Evolutionary conservation across 2,888 invertebrate genomes (phyloP).

Genomic region (Drosophila lutescens): DNA sequence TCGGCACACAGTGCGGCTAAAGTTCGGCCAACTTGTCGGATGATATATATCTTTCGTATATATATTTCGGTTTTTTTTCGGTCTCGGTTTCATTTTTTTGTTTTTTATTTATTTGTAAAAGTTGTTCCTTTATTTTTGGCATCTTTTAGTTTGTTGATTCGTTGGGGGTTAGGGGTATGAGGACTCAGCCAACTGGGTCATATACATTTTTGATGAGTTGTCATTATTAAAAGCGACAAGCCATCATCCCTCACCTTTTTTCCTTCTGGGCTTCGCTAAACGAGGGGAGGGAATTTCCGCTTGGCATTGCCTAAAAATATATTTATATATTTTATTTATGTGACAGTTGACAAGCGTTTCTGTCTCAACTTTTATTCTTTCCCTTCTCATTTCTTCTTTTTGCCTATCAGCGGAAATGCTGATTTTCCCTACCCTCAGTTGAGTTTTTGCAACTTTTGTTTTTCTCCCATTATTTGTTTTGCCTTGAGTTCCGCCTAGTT

Average conservation of each 20-base stretch:
- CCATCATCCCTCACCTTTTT: slow-evolving; percentile 12
- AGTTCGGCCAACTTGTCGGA: slow-evolving; percentile 55
- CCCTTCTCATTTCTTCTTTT: slow-evolving; percentile 17
- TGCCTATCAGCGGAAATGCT: slow-evolving; percentile 49
- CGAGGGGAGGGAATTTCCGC: slow-evolving; percentile 35
- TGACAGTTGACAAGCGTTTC: slow-evolving; percentile 63
- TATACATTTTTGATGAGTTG: slow-evolving; percentile 82
- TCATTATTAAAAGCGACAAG: slow-evolving; percentile 78
- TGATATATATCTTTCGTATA: slow-evolving; percentile 48
- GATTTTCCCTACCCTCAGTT: slow-evolving; percentile 13
- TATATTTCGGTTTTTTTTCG: slow-evolving; percentile 35
- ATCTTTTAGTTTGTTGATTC: slow-evolving; percentile 53
- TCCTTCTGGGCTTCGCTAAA: slow-evolving; percentile 24
- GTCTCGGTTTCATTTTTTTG: slow-evolving; percentile 25
- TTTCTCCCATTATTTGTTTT: slow-evolving; percentile 14
- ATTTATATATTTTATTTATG: slow-evolving; percentile 67
- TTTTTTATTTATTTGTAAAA: slow-evolving; percentile 16
- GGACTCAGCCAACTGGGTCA: slow-evolving; percentile 75
- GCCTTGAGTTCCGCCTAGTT: slow-evolving; percentile 17
- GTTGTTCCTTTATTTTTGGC: slow-evolving; percentile 42
- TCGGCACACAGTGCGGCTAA: slow-evolving; percentile 42
- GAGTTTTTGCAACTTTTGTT: slow-evolving; percentile 31
- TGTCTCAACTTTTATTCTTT: slow-evolving; percentile 42
- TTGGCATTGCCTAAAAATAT: slow-evolving; percentile 45
- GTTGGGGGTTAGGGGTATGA: slow-evolving; percentile 21